Conservation (phyloP, 2,113 vertebrate genomes). For the Ornithorhynchus anatinus region DNA sequence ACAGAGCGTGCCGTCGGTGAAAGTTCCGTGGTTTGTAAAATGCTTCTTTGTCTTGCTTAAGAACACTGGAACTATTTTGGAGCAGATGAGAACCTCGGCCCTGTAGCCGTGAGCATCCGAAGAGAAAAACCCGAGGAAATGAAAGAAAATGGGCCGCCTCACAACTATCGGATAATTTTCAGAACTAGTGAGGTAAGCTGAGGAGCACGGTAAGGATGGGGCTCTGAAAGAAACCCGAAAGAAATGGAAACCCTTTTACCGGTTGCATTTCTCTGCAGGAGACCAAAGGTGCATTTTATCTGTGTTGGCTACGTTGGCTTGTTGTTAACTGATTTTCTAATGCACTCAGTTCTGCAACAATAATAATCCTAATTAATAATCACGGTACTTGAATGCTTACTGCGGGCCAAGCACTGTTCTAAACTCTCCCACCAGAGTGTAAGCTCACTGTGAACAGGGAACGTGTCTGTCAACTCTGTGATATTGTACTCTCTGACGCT, state of each 20-base stretch:
- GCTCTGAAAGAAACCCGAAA: neutral
- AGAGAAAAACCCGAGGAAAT: constrained; percentile 93
- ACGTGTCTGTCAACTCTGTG: too few species aligned
- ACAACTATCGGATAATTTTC: constrained; percentile 94
- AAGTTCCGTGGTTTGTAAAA: constrained; percentile 7
- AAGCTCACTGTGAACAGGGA: too few species aligned
- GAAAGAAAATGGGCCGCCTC: constrained; percentile 91
- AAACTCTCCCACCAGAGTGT: too few species aligned
- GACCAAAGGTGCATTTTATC: constrained; percentile 2
- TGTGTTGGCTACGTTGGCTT: too few species aligned
- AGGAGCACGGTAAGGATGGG: neutral
- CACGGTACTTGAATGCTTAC: too few species aligned
- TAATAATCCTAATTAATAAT: too few species aligned
- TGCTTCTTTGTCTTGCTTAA: constrained; percentile 53
- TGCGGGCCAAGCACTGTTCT: too few species aligned
- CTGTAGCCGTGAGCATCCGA: constrained; percentile 91
- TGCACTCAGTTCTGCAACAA: too few species aligned
- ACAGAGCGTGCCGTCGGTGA: neutral
- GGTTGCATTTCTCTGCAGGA: too few species aligned
- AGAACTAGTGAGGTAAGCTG: constrained; percentile 91
- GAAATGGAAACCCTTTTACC: neutral
- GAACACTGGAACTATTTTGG: constrained; percentile 98
- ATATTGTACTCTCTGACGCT: too few species aligned
- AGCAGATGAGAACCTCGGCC: constrained; percentile 89
- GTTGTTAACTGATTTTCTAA: too few species aligned